Base-by-base conservation (phyloP, 2,888 invertebrate species). In the Pemphredon lugubris region DNA sequence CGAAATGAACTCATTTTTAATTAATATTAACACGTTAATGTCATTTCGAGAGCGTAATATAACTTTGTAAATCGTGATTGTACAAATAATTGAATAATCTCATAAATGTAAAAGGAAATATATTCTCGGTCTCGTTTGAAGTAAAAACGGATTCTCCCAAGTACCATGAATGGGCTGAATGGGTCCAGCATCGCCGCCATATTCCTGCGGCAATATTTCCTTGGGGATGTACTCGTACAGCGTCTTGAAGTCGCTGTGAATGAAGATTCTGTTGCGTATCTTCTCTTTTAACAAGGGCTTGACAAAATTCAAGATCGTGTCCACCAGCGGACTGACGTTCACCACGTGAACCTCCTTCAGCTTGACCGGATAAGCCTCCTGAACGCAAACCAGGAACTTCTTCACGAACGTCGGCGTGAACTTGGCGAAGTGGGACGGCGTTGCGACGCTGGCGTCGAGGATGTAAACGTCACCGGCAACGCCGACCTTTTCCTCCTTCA, bases 211-310 rank as follows among this genome's bases (percentile, higher is more conserved):
- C 63, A 97, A 90, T 88, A 96, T 93, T 69, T 96, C 95, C 83
- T 93, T 94, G 0, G 96, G 96, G 61, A 97, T 92, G 80, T 93
- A 92, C 86, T 96, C 94, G 89, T 96, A 95, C 6, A 97, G 91
- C 11, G 94, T 94, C 70, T 94, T 94, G 73, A 94, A 88, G 73
- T 93, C 93, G 39, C 93, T 93, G 87, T 96, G 96, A 68, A 96
- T 93, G 90, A 94, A 93, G 86, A 96, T 95, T 83, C 96, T 93
- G 84, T 94, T 94, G 84, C 94, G 93, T 83, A 96, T 95, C 92
- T 96, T 96, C 87, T 96, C 96, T 90, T 96, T 96, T 75, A 96
- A 91, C 91, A 96, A 96, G 0, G 96, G 96, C 87, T 95, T 96
- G 18, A 96, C 95, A 89, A 96, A 96, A 86, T 94, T 95, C 80